Conservation (phyloP, 2,888 invertebrate species). For the Halictus ligatus region DNA sequence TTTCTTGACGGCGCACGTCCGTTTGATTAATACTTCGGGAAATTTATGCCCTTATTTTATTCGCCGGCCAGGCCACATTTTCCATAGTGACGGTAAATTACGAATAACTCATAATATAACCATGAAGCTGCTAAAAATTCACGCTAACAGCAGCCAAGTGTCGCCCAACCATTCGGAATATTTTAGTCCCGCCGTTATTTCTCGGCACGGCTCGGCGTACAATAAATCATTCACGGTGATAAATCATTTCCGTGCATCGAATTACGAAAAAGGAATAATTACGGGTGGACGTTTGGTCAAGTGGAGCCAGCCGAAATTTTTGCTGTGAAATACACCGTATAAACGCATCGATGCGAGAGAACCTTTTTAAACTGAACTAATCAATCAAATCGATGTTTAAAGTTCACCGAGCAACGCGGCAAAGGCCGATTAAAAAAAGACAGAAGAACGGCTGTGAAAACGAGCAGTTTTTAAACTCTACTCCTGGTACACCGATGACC, state of each 20-base stretch:
- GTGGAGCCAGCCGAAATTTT: slow-evolving; percentile 48
- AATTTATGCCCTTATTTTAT: neutral
- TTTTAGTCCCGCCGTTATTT: slow-evolving; percentile 22
- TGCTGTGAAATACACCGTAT: slow-evolving; percentile 54
- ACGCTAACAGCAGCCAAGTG: neutral
- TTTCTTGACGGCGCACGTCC: neutral
- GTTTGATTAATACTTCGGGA: neutral
- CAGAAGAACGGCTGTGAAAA: slow-evolving; percentile 12
- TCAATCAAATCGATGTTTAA: slow-evolving; percentile 55
- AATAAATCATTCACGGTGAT: slow-evolving; percentile 48
- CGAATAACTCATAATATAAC: slow-evolving; percentile 13
- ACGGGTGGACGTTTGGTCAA: slow-evolving; percentile 47
- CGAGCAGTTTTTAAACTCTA: slow-evolving; percentile 41
- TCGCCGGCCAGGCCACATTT: neutral
- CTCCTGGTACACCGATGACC: slow-evolving; percentile 25
- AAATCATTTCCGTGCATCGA: slow-evolving; percentile 48
- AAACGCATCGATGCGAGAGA: slow-evolving; percentile 44
- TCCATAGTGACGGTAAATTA: neutral
- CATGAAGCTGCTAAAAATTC: slow-evolving; percentile 18
- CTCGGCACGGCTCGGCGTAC: neutral
- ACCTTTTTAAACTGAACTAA: slow-evolving; percentile 57
- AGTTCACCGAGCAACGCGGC: slow-evolving; percentile 51
- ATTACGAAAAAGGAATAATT: slow-evolving; percentile 55
- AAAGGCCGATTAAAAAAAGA: slow-evolving; percentile 18
- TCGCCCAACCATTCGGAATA: slow-evolving; percentile 30